Evolutionary conservation across 2,888 invertebrate species (phyloP).

Genomic region (Nymphalis urticae): DNA sequence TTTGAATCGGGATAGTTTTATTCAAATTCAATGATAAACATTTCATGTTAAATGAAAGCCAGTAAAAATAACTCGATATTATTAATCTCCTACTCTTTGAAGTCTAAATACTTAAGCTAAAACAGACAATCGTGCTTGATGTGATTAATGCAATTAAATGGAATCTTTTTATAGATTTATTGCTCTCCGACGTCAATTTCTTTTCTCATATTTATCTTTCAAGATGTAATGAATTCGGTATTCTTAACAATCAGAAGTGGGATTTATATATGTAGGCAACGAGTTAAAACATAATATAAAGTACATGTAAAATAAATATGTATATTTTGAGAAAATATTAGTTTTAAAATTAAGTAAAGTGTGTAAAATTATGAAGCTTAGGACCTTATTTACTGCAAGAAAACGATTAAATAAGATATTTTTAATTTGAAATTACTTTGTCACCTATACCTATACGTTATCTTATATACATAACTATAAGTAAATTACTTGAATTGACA

Average conservation of each 20-base stretch:
- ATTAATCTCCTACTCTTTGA: background rate
- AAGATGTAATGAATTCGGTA: conserved; percentile 8
- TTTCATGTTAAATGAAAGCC: too few species aligned
- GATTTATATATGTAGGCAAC: background rate
- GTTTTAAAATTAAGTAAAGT: background rate
- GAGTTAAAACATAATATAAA: background rate
- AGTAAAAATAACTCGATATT: too few species aligned
- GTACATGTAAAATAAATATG: background rate
- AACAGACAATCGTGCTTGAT: background rate
- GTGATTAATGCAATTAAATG: conserved; percentile 25
- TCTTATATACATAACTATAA: too few species aligned
- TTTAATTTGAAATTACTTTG: too few species aligned
- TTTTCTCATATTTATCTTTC: conserved; percentile 7
- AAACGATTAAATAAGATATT: too few species aligned
- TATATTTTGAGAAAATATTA: background rate
- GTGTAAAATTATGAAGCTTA: background rate
- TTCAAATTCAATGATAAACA: too few species aligned
- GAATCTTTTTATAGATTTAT: conserved; percentile 36
- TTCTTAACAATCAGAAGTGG: background rate
- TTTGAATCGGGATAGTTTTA: too few species aligned
- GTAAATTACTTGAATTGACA: too few species aligned
- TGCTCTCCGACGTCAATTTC: conserved; percentile 17
- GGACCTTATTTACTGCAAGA: too few species aligned
- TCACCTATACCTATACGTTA: too few species aligned
- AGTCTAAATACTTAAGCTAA: background rate